phyloP scores from a whole-genome alignment of 2,888 invertebrate genomes.

The Archaeoteleia sp. region DNA sequence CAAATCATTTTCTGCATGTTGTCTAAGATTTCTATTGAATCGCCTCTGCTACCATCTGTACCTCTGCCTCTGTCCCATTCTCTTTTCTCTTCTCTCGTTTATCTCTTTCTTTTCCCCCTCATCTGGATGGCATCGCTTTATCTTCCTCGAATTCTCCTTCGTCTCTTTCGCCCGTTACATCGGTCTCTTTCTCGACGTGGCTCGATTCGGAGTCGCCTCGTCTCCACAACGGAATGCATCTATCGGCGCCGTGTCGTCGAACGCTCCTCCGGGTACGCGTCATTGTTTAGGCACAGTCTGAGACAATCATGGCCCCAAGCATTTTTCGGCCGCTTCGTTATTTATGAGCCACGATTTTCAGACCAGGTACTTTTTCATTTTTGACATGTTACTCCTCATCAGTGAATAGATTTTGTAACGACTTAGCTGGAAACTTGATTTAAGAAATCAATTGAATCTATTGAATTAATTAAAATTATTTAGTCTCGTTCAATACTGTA shows the following conservation, averaged over 20 bases:
- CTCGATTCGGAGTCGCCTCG: conserved; percentile 22
- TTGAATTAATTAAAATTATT: no score
- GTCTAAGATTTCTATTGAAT: no score
- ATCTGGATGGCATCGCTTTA: not conserved
- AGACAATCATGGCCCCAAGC: not conserved
- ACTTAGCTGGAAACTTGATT: no score
- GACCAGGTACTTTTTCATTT: no score
- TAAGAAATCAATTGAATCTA: conserved; percentile 6
- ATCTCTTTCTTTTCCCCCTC: not conserved
- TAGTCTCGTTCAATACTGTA: no score
- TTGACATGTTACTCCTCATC: no score
- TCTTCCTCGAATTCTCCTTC: not conserved
- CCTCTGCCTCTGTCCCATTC: no score
- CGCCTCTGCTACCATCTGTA: no score
- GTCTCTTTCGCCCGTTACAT: conserved; percentile 5
- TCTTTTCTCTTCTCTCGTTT: not conserved
- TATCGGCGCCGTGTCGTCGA: conserved; percentile 51
- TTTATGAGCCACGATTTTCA: not conserved
- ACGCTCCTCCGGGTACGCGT: conserved; percentile 45
- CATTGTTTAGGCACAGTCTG: conserved; percentile 31
- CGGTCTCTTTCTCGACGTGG: conserved; percentile 8
- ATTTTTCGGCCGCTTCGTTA: not conserved
- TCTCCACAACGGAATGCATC: conserved; percentile 6
- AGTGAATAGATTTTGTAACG: no score
- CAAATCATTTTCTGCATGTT: no score